Evolutionary conservation across 2,888 invertebrate species (phyloP), one percentile per base, ranked within the genome.

Genomic region (Drosophila maculinotata): DNA sequence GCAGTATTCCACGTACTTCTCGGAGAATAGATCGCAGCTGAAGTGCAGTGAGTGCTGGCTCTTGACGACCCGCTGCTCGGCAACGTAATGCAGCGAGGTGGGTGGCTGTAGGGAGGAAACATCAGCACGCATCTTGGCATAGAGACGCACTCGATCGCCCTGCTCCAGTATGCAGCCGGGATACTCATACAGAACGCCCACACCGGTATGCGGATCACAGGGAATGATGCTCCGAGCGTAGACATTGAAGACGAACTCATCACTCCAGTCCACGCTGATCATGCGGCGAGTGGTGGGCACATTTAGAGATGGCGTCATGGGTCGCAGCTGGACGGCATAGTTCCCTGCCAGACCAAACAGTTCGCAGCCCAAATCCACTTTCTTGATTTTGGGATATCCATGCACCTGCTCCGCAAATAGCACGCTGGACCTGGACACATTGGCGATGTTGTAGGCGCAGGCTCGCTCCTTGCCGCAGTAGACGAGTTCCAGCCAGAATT

Each of bases 1-100:
- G 92, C 97, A 97, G 89, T 96, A 97, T 90, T 97, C 97, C 23
- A 96, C 95, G 89, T 94, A 97, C 47, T 95, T 93, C 91, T 97
- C 97, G 47, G 95, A 95, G 92, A 97, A 97, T 41, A 96, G 92
- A 12, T 96, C 95, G 88, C 97, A 97, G 90, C 95, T 95, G 91
- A 97, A 97, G 76, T 93, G 92, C 9, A 96, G 93, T 15, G 95
- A 95, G 91, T 96, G 96, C 86, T 95, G 95, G 5, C 96, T 96
- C 76, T 95, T 94, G 67, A 92, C 90, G 36, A 95, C 94, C 65
- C 93, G 92, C 68, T 94, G 93, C 88, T 95, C 95, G 28, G 94
- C 93, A 14, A 95, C 93, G 87, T 95, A 95, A 79, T 93, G 93
- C 58, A 92, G 69, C 30, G 91, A 93, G 7, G 94, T 94, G 0